Evolutionary conservation across 2,113 vertebrate species (phyloP).

Genomic region (Dicerorhinus sumatrensis): DNA sequence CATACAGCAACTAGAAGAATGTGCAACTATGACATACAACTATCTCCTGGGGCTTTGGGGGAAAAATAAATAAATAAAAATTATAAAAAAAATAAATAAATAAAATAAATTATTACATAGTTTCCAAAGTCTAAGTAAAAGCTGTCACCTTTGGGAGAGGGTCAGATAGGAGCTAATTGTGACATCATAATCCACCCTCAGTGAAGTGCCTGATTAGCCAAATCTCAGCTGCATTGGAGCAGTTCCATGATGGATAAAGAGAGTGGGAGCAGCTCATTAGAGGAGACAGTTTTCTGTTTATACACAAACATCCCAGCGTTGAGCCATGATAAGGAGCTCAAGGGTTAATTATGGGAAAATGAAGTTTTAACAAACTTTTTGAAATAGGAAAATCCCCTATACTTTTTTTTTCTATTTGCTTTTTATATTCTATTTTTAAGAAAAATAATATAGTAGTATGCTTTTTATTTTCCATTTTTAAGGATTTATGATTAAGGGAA

Average conservation of each 20-base stretch:
- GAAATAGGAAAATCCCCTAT: constrained; percentile 13
- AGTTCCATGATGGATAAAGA: not conserved
- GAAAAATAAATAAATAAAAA: no score
- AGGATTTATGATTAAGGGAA: not conserved
- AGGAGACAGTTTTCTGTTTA: constrained; percentile 58
- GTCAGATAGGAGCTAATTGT: constrained; percentile 73
- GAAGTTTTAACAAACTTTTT: constrained; percentile 41
- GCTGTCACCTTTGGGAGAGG: constrained; percentile 63
- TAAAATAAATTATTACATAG: constrained; percentile 54
- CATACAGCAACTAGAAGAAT: no score
- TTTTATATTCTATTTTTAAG: constrained; percentile 8
- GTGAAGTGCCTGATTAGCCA: constrained; percentile 47
- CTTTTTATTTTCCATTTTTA: constrained; percentile 33
- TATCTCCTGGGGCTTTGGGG: no score
- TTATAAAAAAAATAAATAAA: no score
- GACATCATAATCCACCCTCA: constrained; percentile 32
- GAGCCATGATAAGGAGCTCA: constrained; percentile 25
- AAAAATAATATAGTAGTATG: not conserved
- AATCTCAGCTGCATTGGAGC: constrained; percentile 11
- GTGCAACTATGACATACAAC: no score
- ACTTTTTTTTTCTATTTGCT: not conserved
- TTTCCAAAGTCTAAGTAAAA: constrained; percentile 62
- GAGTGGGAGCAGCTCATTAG: constrained; percentile 6
- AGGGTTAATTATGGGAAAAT: constrained; percentile 50
- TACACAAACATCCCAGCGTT: constrained; percentile 22